These are phyloP conservation scores for Arctia plantaginis DNA, from an alignment of 2,888 invertebrate genomes.

Conservation along the genomic window DNA sequence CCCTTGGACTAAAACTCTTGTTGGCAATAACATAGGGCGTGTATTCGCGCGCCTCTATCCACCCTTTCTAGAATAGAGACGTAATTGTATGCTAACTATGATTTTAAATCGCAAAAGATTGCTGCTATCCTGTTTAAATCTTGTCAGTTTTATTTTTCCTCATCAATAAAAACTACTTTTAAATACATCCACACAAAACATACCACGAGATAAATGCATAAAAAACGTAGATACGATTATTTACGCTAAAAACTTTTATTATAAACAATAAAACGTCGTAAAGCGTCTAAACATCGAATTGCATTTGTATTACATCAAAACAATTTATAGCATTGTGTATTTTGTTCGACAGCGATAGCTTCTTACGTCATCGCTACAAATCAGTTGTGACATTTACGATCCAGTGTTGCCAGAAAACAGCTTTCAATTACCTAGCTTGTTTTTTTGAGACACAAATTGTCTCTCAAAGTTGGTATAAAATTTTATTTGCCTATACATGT, in stretches of 20 bases:
- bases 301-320: slow-evolving; percentile 11
- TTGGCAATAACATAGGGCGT: too few species aligned
- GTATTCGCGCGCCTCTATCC: too few species aligned
- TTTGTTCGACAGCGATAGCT: not conserved
- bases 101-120: too few species aligned
- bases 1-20: too few species aligned
- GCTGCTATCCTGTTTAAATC: not conserved
- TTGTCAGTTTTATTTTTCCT: not conserved
- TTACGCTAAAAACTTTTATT: slow-evolving; percentile 4
- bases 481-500: not conserved
- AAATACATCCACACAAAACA: not conserved
- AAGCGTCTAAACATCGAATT: slow-evolving; percentile 6
- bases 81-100: too few species aligned
- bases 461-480: not conserved
- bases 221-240: not conserved
- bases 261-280: slow-evolving; percentile 1
- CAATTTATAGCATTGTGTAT: not conserved
- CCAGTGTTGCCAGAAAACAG: slow-evolving; percentile 2
- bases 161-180: not conserved
- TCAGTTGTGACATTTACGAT: slow-evolving; percentile 8
- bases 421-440: not conserved
- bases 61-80: too few species aligned
- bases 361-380: not conserved
- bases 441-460: too few species aligned
- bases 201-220: not conserved